Conservation (phyloP, 1,140 invertebrate species). For the Drosophila dunni region DNA sequence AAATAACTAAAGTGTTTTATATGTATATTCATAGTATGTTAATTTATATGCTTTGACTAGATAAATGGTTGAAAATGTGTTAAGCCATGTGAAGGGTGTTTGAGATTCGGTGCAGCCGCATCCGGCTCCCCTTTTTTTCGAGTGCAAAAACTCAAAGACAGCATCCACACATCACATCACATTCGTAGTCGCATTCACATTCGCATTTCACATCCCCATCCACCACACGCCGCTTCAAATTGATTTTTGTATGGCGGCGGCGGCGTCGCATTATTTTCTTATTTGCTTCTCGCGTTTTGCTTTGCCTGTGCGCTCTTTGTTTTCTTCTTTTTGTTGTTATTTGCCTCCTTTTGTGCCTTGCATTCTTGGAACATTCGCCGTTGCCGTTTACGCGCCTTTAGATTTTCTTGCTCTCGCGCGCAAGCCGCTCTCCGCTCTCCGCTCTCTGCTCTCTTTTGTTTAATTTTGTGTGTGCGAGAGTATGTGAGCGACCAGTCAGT, state of each 20-base stretch:
- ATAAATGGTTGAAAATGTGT: background rate
- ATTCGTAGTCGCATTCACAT: slow-evolving; percentile 34
- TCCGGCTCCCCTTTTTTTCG: slow-evolving; percentile 1
- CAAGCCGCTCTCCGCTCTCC: slow-evolving; percentile 75
- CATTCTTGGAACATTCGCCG: slow-evolving; percentile 58
- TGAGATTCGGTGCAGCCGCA: background rate
- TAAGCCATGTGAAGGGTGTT: slow-evolving; percentile 6
- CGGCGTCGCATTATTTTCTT: slow-evolving; percentile 71
- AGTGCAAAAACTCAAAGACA: slow-evolving; percentile 55
- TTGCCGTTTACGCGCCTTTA: slow-evolving; percentile 67
- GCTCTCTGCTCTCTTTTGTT: slow-evolving; percentile 59
- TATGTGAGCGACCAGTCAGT: slow-evolving; percentile 36
- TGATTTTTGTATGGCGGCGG: slow-evolving; percentile 69
- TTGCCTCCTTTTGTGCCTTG: slow-evolving; percentile 74
- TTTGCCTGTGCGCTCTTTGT: slow-evolving; percentile 52
- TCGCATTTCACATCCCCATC: slow-evolving; percentile 40
- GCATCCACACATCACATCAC: slow-evolving; percentile 39
- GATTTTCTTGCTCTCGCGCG: slow-evolving; percentile 37
- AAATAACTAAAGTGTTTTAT: too few relatives aligned
- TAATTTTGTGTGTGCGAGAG: slow-evolving; percentile 49
- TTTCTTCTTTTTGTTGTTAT: slow-evolving; percentile 75
- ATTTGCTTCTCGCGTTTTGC: slow-evolving; percentile 73
- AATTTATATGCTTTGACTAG: background rate
- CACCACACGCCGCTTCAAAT: slow-evolving; percentile 57
- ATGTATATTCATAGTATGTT: background rate